Evolutionary conservation across 2,113 vertebrate genomes (phyloP).

Genomic region (Eurypyga helias): DNA sequence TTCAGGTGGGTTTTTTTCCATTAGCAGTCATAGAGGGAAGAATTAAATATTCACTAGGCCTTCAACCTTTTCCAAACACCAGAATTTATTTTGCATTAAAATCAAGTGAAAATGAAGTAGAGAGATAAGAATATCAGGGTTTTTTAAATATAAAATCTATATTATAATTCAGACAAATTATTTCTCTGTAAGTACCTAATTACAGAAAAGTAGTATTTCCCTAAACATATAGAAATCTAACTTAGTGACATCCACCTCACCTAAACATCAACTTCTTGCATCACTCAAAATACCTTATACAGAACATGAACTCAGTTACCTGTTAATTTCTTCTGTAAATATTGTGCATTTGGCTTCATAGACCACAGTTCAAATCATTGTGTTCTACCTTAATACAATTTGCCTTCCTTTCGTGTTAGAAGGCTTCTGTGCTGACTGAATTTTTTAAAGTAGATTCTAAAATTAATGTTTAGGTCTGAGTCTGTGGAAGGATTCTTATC

Average conservation of each 20-base stretch:
- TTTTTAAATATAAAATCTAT: background rate
- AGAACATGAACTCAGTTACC: background rate
- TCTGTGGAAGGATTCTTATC: slow-evolving; percentile 94
- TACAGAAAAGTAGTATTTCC: background rate
- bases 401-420: background rate
- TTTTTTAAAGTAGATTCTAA: background rate
- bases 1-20: background rate
- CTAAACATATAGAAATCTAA: too few relatives aligned
- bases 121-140: background rate
- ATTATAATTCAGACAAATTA: background rate
- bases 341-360: background rate
- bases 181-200: background rate
- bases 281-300: background rate
- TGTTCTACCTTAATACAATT: background rate
- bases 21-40: background rate
- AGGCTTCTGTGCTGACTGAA: background rate
- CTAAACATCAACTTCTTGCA: background rate
- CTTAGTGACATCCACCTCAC: background rate
- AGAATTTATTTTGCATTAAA: background rate
- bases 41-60: background rate
- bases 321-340: background rate
- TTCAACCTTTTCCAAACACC: background rate
- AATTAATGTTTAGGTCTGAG: slow-evolving; percentile 83
- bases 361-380: background rate
- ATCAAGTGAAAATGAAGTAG: background rate